Conservation (phyloP, 2,113 vertebrate species). For the Salvelinus alpinus region DNA sequence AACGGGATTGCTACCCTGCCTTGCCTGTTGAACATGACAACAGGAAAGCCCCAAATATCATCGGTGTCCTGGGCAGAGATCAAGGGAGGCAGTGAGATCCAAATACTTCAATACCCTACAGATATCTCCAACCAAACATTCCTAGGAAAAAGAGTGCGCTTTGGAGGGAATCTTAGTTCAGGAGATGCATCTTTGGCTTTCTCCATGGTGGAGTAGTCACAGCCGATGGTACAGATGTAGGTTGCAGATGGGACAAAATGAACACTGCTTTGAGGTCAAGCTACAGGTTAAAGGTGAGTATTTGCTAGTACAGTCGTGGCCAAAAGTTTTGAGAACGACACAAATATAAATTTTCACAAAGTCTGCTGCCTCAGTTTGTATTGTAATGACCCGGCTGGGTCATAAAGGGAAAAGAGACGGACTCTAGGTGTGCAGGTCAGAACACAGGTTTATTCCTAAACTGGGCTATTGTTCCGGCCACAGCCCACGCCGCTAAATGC, state of each 20-base stretch:
- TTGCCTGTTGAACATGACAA: constrained; percentile 21
- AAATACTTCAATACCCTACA: not conserved
- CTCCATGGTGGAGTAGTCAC: constrained; percentile 12
- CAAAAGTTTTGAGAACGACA: too few relatives aligned
- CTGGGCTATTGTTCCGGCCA: too few relatives aligned
- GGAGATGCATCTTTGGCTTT: constrained; percentile 26
- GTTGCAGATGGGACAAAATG: constrained; percentile 8
- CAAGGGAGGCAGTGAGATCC: not conserved
- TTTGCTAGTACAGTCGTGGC: not conserved
- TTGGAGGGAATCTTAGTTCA: not conserved
- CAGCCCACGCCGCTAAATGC: too few relatives aligned
- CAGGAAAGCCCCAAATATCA: not conserved
- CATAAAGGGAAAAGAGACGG: too few relatives aligned
- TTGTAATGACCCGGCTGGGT: too few relatives aligned
- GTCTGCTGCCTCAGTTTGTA: too few relatives aligned
- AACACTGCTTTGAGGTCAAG: constrained; percentile 38
- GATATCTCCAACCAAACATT: not conserved
- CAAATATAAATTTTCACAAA: too few relatives aligned
- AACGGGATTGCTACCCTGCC: not conserved
- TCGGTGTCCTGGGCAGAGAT: constrained; percentile 37
- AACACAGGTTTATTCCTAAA: too few relatives aligned
- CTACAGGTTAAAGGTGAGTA: constrained; percentile 47
- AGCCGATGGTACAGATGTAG: constrained; percentile 57
- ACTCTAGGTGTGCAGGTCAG: too few relatives aligned
- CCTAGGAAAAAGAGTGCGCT: too few relatives aligned